Evolutionary conservation across 1,140 invertebrate genomes (phyloP).

Genomic region (Drosophila sp.): DNA sequence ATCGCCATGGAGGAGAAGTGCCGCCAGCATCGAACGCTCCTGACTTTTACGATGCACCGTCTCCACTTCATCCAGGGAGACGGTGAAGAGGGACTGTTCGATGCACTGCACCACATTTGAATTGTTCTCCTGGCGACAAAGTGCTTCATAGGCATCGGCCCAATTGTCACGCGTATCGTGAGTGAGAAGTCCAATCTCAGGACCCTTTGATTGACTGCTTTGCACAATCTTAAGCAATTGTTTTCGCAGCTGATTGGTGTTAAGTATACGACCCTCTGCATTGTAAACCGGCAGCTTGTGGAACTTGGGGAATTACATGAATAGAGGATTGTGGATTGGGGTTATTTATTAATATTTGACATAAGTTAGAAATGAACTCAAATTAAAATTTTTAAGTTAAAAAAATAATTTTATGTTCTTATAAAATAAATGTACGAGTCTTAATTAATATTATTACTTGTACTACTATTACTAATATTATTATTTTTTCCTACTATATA

Average conservation of each 20-base stretch:
- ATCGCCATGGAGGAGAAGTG: slow-evolving; percentile 89
- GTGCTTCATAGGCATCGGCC: slow-evolving; percentile 88
- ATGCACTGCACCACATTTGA: slow-evolving; percentile 88
- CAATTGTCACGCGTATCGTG: slow-evolving; percentile 93
- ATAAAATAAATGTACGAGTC: too few relatives aligned
- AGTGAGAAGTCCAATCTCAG: slow-evolving; percentile 91
- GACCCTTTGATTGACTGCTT: slow-evolving; percentile 78
- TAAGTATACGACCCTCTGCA: slow-evolving; percentile 83
- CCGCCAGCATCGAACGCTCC: slow-evolving; percentile 85
- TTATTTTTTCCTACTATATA: too few relatives aligned
- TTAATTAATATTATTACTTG: too few relatives aligned
- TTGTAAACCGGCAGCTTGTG: slow-evolving; percentile 90
- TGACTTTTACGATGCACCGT: slow-evolving; percentile 74
- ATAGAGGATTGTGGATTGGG: not conserved
- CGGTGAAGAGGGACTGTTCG: slow-evolving; percentile 91
- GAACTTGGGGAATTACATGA: slow-evolving; percentile 86
- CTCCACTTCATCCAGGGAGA: slow-evolving; percentile 91
- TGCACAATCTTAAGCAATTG: slow-evolving; percentile 86
- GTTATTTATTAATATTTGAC: too few relatives aligned
- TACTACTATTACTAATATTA: too few relatives aligned
- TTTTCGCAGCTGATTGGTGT: slow-evolving; percentile 30
- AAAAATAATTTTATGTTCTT: too few relatives aligned
- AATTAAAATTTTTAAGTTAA: too few relatives aligned
- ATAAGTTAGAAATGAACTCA: too few relatives aligned
- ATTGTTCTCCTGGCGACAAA: slow-evolving; percentile 85